Percentiles rank a stretch among this genome's conserved stretches.
Conservation (phyloP, 2,113 vertebrate species). For the Isurus oxyrinchus region DNA sequence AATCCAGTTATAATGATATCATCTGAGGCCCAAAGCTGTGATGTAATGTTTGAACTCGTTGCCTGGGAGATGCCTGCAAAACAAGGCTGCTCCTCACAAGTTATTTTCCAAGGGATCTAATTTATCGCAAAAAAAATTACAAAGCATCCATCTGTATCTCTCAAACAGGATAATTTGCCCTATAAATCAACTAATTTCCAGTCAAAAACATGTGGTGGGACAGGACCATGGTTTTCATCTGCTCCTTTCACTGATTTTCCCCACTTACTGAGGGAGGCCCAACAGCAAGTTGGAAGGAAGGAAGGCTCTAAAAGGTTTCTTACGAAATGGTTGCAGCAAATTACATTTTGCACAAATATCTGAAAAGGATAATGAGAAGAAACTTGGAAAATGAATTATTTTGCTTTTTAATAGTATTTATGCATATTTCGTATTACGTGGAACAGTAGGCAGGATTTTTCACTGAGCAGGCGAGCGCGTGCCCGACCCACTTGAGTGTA, state of each 20-base stretch:
- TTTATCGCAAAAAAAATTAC: background rate
- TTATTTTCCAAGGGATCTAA: background rate
- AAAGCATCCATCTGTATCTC: background rate
- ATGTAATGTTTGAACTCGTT: slow-evolving; percentile 39
- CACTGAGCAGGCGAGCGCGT: too few species aligned
- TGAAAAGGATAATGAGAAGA: background rate
- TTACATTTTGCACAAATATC: background rate
- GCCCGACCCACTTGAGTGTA: too few species aligned
- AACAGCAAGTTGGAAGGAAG: background rate
- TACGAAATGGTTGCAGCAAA: background rate
- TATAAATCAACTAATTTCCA: background rate
- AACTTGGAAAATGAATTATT: background rate
- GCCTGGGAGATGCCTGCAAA: slow-evolving; percentile 21
- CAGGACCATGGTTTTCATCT: too few species aligned
- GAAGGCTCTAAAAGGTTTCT: background rate
- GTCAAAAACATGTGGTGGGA: background rate
- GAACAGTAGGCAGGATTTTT: too few species aligned
- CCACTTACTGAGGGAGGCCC: background rate
- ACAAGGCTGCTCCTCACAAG: background rate
- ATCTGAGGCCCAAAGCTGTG: slow-evolving; percentile 2
- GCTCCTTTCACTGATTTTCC: background rate
- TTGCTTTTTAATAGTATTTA: background rate
- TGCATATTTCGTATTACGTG: background rate
- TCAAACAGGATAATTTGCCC: background rate
- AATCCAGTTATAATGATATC: slow-evolving; percentile 30